Base-by-base conservation (phyloP, 2,797 vertebrate genomes). In the Poecile montanus region DNA sequence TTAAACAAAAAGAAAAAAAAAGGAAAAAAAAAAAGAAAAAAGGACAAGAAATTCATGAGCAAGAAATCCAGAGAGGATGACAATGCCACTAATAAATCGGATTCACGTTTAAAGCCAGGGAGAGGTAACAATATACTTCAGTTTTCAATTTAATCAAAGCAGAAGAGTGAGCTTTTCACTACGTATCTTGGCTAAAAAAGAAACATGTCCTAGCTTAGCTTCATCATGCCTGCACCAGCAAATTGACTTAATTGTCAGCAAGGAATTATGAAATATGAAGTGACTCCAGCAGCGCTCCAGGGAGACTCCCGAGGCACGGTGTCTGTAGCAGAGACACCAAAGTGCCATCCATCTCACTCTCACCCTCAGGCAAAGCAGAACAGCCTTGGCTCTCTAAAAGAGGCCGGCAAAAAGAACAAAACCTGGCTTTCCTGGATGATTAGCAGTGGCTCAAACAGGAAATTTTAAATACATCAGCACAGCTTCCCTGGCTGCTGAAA, bases 181-280 rank as follows among this genome's bases (percentile, higher is more conserved):
- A 51, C 21, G 0, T 70, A 80, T 34, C 63, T 83, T 50, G 62
- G 45, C 80, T 93, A 54, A 63, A 88, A 96, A 93, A 78, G 70
- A 76, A 94, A 73, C 90, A 12, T 89, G 95, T 82, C 95, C 95
- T 93, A 96, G 83, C 95, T 94, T 93, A 90, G 88, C 90, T 96
- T 92, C 94, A 96, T 96, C 96, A 95, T 6, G 53, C 57, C 88
- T 86, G 71, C 90, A 95, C 83, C 92, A 94, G 77, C 74, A 95
- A 95, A 96, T 96, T 95, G 95, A 93, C 93, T 96, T 96, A 96
- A 96, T 95, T 95, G 91, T 96, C 95, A 96, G 88, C 67, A 67
- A 76, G 84, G 83, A 80, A 96, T 95, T 95, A 94, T 84, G 86
- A 95, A 96, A 96, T 82, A 72, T 30, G 77, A 96, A 93, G 93